Conservation (phyloP, 2,113 vertebrate species). For the Microtus ochrogaster region DNA sequence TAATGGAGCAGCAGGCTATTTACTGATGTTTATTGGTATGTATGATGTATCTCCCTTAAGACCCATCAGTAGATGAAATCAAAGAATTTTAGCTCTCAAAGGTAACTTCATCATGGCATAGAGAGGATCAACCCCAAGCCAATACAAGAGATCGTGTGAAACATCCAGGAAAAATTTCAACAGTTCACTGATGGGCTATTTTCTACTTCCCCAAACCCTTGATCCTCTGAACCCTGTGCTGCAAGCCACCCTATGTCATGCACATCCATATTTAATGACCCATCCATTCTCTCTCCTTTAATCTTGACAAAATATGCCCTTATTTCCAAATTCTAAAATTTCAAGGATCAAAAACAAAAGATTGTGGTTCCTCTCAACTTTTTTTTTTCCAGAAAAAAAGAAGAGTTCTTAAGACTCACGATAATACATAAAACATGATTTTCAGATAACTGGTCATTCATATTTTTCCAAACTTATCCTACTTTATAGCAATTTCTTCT, state of each 20-base stretch:
- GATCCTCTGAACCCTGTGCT: background rate
- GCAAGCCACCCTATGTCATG: background rate
- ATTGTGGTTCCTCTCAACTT: background rate
- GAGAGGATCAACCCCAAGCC: background rate
- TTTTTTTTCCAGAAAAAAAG: background rate
- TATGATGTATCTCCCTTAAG: background rate
- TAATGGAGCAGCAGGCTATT: background rate
- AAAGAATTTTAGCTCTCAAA: background rate
- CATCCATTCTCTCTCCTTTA: background rate
- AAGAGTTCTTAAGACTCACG: background rate
- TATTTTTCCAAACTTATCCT: background rate
- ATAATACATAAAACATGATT: background rate
- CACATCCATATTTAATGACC: background rate
- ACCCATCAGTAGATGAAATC: slow-evolving; percentile 31
- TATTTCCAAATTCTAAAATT: background rate
- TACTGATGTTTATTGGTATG: background rate
- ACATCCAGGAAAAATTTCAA: background rate
- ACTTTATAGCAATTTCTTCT: background rate
- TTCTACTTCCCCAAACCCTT: background rate
- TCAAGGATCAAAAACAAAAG: background rate
- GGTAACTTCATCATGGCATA: background rate
- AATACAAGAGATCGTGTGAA: background rate
- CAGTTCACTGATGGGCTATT: background rate
- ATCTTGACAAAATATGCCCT: background rate
- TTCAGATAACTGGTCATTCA: background rate